Base-by-base conservation (phyloP, 2,888 invertebrate species). In the Tiphia femorata region DNA sequence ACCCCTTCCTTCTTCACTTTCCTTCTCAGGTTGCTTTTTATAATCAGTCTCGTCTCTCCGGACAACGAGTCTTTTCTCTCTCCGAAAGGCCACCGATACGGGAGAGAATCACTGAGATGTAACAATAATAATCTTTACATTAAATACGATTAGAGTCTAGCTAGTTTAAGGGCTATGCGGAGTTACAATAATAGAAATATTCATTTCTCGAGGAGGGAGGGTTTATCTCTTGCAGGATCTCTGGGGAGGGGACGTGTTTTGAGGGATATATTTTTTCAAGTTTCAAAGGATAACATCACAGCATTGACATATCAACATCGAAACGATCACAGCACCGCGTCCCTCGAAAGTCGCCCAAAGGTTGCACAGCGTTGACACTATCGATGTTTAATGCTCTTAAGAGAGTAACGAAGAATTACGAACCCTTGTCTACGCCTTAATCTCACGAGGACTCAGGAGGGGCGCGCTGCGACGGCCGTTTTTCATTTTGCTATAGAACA, bases 281-380 rank as follows among this genome's bases (percentile, higher is more conserved):
- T 75, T 75, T 77, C 70, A 77, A 75, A 75, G 80, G 75, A 77
- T 78, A 78, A 80, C 80, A 81, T 81, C 80, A 81, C 82, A 81
- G 79, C 78, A 80, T 80, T 78, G 75, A 77, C 74, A 79, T 78
- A 80, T 80, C 79, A 79, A 81, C 80, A 81, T 79, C 72, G 78
- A 79, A 76, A 77, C 76, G 75, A 76, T 67, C 71, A 35, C 51
- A 57, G 59, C 62, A 63, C 33, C 69, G 43, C 62, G 62, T 56
- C n/a, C 52, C 30, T 57, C 60, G 56, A 56, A 55, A 54, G 33
- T 27, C 35, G 21, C 21, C n/a, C n/a, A n/a, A n/a, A n/a, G n/a
- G n/a, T n/a, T n/a, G n/a, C n/a, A n/a, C n/a, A n/a, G n/a, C n/a
- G n/a, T n/a, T n/a, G n/a, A n/a, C n/a, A n/a, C n/a, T n/a, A n/a